Evolutionary conservation across 2,888 invertebrate species (phyloP).

Genomic region (Rutpela maculata): DNA sequence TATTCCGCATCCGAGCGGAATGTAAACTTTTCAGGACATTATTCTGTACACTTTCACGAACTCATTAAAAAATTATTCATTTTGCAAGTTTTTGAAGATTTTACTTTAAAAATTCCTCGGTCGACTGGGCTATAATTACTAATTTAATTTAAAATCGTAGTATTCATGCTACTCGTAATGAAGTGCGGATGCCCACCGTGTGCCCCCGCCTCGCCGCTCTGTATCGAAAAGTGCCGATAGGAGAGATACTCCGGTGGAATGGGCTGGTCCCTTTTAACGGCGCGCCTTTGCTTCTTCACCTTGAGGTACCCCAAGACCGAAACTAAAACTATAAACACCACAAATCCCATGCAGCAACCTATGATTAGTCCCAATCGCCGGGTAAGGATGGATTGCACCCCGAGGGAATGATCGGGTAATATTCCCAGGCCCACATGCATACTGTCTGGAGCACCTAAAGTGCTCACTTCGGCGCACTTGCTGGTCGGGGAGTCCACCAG

Average conservation of each 20-base stretch:
- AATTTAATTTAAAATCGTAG: slow-evolving; percentile 68
- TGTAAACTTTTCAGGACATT: too few species aligned
- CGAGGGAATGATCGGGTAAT: slow-evolving; percentile 70
- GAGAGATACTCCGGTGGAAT: slow-evolving; percentile 88
- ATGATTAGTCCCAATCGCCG: slow-evolving; percentile 89
- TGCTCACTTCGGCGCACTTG: slow-evolving; percentile 86
- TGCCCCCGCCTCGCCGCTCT: slow-evolving; percentile 77
- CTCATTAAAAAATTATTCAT: too few species aligned
- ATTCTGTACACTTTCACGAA: too few species aligned
- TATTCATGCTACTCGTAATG: slow-evolving; percentile 72
- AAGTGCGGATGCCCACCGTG: slow-evolving; percentile 72
- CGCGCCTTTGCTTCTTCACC: slow-evolving; percentile 87
- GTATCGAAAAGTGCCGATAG: slow-evolving; percentile 84
- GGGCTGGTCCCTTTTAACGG: slow-evolving; percentile 83
- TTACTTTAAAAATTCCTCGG: too few species aligned
- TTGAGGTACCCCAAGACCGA: slow-evolving; percentile 91
- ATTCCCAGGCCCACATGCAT: slow-evolving; percentile 76
- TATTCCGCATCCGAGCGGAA: too few species aligned
- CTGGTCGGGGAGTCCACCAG: slow-evolving; percentile 84
- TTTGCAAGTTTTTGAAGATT: too few species aligned
- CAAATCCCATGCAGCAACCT: slow-evolving; percentile 90
- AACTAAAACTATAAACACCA: slow-evolving; percentile 89
- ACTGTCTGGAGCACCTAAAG: slow-evolving; percentile 83
- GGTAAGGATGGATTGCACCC: slow-evolving; percentile 85
- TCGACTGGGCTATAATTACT: background rate